Percentiles rank a stretch among this genome's conserved stretches.
phyloP scores from a whole-genome alignment of 2,113 vertebrate species.

The Uropsilus gracilis region DNA sequence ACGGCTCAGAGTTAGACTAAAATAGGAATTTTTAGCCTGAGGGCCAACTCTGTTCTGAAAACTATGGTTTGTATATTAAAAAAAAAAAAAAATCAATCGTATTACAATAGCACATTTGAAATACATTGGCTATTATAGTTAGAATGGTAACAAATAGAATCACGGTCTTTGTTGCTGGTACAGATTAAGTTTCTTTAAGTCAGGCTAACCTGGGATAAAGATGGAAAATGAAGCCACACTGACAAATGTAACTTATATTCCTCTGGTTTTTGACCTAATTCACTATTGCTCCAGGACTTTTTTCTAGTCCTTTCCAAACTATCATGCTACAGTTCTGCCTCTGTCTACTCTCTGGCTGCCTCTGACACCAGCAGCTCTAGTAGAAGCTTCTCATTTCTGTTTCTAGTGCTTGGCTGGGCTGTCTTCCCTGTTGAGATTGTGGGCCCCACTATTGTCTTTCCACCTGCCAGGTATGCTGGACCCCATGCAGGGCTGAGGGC shows the following conservation, averaged over 20 bases:
- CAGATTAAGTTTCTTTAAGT: neutral
- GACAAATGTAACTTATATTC: neutral
- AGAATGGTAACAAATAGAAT: neutral
- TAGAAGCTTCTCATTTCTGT: neutral
- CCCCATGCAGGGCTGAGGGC: accelerated
- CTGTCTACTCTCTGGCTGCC: neutral
- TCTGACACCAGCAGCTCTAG: neutral
- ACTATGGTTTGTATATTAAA: neutral
- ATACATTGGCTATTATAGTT: neutral
- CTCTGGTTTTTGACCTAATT: neutral
- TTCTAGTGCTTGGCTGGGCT: neutral
- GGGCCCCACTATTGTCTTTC: neutral
- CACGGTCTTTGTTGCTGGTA: neutral
- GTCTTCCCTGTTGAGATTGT: neutral
- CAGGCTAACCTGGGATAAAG: neutral
- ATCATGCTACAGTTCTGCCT: neutral
- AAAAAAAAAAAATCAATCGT: neutral
- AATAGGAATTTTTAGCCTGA: neutral
- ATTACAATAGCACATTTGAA: neutral
- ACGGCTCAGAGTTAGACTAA: neutral
- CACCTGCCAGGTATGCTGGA: neutral
- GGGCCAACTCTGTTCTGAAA: neutral
- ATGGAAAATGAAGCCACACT: neutral
- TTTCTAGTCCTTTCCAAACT: neutral
- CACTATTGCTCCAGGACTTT: no score